Evolutionary conservation across 2,888 invertebrate genomes (phyloP).

Genomic region (Lasioglossum lativentre): DNA sequence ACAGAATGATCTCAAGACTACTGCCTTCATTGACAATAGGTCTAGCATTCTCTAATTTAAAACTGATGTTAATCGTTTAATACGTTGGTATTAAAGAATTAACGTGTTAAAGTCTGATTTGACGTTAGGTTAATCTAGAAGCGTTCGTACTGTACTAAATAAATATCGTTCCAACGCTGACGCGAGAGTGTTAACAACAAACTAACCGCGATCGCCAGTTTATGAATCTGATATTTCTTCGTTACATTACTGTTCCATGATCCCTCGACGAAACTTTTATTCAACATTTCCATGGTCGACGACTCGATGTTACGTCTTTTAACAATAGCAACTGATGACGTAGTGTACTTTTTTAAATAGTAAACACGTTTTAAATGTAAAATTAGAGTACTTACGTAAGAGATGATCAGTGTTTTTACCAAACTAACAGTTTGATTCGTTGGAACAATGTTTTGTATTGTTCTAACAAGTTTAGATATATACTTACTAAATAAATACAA

Average conservation of each 20-base stretch:
- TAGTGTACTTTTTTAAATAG: not conserved
- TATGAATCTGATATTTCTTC: not conserved
- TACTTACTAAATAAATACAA: not conserved
- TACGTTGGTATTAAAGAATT: not conserved
- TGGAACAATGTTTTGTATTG: not conserved
- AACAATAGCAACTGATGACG: not conserved
- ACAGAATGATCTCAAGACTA: slow-evolving; percentile 25
- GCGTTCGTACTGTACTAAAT: not conserved
- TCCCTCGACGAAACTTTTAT: not conserved
- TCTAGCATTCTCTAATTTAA: slow-evolving; percentile 12
- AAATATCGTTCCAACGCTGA: not conserved
- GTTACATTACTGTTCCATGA: not conserved
- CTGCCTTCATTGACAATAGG: slow-evolving; percentile 22
- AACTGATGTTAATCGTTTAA: not conserved
- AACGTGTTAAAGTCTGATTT: slow-evolving; percentile 16
- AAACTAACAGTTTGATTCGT: not conserved
- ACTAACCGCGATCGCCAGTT: not conserved
- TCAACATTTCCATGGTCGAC: not conserved
- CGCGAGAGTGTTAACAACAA: not conserved
- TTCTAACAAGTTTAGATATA: not conserved
- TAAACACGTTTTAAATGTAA: not conserved
- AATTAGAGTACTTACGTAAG: not conserved
- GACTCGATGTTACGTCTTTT: not conserved
- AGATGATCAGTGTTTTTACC: not conserved
- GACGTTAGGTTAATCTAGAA: slow-evolving; percentile 1